Evolutionary conservation across 2,797 vertebrate genomes (phyloP).

Genomic region (Sebastiscus tertius): DNA sequence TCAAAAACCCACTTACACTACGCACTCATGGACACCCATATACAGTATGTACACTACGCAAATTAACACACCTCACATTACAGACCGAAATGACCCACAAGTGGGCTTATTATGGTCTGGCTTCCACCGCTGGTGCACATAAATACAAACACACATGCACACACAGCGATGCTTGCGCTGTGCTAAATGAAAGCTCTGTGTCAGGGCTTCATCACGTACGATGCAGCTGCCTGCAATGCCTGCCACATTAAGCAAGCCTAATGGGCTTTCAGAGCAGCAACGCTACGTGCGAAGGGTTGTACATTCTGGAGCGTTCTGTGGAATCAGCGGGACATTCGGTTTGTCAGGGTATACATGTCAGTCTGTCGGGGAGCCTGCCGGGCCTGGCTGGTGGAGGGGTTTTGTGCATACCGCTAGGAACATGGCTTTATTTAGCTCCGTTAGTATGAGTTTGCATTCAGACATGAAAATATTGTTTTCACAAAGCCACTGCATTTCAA

Average conservation of each 20-base stretch:
- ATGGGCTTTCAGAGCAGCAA: conserved; percentile 70
- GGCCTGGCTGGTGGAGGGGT: neutral
- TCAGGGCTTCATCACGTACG: conserved; percentile 69
- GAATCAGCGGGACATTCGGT: conserved; percentile 64
- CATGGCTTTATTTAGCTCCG: conserved; percentile 2
- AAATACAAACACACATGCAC: conserved; percentile 38
- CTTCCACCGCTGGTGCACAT: conserved; percentile 35
- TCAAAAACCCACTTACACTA: conserved; percentile 11
- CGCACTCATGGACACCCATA: conserved; percentile 4
- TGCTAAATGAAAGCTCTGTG: conserved; percentile 75
- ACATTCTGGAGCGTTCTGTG: conserved; percentile 56
- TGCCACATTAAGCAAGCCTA: conserved; percentile 78
- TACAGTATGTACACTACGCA: conserved; percentile 32
- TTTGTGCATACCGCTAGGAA: conserved; percentile 10
- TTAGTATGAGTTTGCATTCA: conserved; percentile 20
- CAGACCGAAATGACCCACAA: conserved; percentile 33
- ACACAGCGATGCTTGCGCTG: conserved; percentile 31
- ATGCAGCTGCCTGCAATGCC: conserved; percentile 69
- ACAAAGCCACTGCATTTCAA: conserved; percentile 7
- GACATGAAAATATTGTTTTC: conserved; percentile 8
- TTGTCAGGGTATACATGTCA: conserved; percentile 51
- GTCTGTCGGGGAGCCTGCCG: conserved; percentile 34
- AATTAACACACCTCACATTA: conserved; percentile 26
- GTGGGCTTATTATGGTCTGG: conserved; percentile 53
- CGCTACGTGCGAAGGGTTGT: conserved; percentile 38